Evolutionary conservation across 2,113 vertebrate species (phyloP).

Genomic region (Daubentonia madagascariensis): DNA sequence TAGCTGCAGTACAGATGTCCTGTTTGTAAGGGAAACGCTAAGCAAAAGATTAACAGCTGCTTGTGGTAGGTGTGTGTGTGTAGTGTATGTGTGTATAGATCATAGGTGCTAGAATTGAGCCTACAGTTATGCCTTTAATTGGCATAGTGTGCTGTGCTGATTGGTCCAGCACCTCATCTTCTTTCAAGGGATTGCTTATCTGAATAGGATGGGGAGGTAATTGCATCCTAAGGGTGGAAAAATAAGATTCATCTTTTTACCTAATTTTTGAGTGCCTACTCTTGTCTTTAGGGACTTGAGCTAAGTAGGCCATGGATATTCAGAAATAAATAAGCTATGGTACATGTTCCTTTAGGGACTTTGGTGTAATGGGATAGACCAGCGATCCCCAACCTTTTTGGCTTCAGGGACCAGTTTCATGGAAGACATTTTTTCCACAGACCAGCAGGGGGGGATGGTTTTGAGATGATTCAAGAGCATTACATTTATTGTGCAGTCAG

Average conservation of each 20-base stretch:
- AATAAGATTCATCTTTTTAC: background rate
- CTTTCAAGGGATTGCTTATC: slow-evolving; percentile 7
- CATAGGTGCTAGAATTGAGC: background rate
- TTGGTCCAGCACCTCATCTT: background rate
- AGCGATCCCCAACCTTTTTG: too few species aligned
- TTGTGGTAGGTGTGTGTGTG: background rate
- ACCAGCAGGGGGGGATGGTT: too few species aligned
- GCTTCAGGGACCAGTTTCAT: too few species aligned
- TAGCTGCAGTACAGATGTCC: background rate
- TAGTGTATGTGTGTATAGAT: background rate
- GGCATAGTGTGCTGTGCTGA: background rate
- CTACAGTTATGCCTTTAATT: background rate
- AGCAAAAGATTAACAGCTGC: background rate
- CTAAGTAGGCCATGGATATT: background rate
- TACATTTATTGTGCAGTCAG: too few species aligned
- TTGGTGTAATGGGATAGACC: background rate
- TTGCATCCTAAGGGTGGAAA: background rate
- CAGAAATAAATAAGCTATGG: background rate
- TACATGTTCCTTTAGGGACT: background rate
- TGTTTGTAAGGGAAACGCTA: background rate
- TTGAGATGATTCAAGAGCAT: too few species aligned
- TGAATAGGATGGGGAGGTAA: background rate
- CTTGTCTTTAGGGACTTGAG: background rate
- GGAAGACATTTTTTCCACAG: too few species aligned
- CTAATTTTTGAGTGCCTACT: background rate